These are phyloP conservation scores for Cygnus olor DNA, from an alignment of 2,797 vertebrate species.

Conservation along the genomic window DNA sequence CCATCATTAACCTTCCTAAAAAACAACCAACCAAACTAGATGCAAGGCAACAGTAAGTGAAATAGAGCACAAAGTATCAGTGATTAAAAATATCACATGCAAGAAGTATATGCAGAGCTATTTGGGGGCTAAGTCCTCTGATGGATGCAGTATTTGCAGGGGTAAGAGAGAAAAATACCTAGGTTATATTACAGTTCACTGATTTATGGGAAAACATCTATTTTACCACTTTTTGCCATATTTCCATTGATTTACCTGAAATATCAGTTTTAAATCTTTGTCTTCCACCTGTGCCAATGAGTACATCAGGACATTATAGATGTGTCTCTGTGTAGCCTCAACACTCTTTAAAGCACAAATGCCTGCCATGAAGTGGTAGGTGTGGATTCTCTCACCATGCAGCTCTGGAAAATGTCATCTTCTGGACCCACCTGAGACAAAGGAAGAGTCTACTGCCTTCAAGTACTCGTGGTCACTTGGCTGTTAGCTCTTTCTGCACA, in stretches of 20 bases:
- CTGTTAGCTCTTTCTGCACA: background rate
- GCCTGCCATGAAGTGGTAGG: background rate
- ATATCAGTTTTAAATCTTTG: background rate
- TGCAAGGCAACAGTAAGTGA: background rate
- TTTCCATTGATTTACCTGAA: background rate
- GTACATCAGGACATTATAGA: background rate
- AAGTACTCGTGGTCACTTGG: background rate
- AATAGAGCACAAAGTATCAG: background rate
- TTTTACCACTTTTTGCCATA: background rate
- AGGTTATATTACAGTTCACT: background rate
- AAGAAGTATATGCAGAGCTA: background rate
- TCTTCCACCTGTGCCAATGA: background rate
- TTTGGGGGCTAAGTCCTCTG: background rate
- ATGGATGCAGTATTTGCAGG: background rate
- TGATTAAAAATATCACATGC: background rate
- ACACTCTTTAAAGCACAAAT: background rate
- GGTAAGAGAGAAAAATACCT: background rate
- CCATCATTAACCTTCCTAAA: background rate
- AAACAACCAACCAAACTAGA: background rate
- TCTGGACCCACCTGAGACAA: background rate
- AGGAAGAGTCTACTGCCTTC: background rate
- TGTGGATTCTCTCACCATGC: background rate
- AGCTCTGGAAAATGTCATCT: background rate
- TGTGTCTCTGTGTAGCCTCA: background rate
- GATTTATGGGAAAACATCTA: background rate